Evolutionary conservation across 2,888 invertebrate species (phyloP).

Genomic region (Smittia sp.): DNA sequence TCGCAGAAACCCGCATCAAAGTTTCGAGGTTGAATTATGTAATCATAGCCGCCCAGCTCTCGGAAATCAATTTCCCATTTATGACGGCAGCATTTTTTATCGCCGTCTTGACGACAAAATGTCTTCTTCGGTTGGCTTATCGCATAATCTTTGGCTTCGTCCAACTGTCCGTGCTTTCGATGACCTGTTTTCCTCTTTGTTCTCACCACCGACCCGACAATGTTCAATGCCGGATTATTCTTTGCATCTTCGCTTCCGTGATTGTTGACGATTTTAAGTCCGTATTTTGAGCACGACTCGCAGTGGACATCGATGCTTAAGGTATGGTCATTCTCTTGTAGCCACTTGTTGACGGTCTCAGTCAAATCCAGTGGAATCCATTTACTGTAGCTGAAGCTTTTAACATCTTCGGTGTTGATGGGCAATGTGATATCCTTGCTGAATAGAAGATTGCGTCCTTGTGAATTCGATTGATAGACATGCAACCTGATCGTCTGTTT

Average conservation of each 20-base stretch:
- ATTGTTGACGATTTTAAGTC: constrained; percentile 51
- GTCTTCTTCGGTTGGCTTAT: constrained; percentile 41
- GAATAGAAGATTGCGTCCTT: constrained; percentile 49
- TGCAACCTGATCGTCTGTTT: constrained; percentile 44
- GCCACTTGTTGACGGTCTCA: constrained; percentile 55
- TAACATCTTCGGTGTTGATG: constrained; percentile 48
- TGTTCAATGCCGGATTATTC: constrained; percentile 48
- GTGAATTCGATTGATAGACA: constrained; percentile 47
- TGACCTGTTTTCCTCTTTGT: constrained; percentile 47
- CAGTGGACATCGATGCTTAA: constrained; percentile 59
- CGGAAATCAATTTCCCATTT: constrained; percentile 65
- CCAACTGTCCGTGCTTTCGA: constrained; percentile 21
- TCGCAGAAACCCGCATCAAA: constrained; percentile 71
- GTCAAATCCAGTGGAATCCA: constrained; percentile 64
- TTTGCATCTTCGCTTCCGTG: constrained; percentile 44
- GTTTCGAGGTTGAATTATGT: constrained; percentile 65
- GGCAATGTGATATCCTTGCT: constrained; percentile 47
- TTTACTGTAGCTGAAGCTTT: constrained; percentile 51
- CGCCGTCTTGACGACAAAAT: constrained; percentile 52
- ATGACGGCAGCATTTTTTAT: constrained; percentile 64
- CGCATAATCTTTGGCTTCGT: constrained; percentile 40
- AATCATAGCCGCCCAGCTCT: constrained; percentile 63
- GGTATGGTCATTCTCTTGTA: constrained; percentile 53
- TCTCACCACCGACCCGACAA: constrained; percentile 49
- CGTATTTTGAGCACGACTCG: constrained; percentile 53